A percentile compares a stretch with the other conserved stretches of the same genome.
These are phyloP conservation scores for Rhaphigaster nebulosa DNA, from an alignment of 2,888 invertebrate genomes.

Conservation along the genomic window DNA sequence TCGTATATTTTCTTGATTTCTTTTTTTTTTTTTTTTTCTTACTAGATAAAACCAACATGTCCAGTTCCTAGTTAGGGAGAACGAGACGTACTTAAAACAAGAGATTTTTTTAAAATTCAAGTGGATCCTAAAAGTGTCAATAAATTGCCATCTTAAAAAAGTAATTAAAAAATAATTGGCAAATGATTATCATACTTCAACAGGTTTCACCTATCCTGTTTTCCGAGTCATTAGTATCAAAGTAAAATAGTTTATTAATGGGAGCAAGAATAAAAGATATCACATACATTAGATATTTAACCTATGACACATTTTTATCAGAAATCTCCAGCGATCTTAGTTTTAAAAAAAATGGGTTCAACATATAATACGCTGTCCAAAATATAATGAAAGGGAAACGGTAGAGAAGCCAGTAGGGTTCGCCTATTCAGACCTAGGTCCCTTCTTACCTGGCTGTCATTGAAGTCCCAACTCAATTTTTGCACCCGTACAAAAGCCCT, in stretches of 20 bases:
- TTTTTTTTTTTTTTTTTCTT: neutral
- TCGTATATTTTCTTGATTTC: too few relatives aligned
- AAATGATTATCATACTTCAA: neutral
- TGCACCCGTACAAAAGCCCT: slow-evolving; percentile 7
- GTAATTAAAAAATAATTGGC: neutral
- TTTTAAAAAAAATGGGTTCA: neutral
- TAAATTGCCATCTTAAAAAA: neutral
- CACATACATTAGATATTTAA: neutral
- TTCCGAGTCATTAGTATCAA: neutral
- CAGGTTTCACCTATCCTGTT: neutral
- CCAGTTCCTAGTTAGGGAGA: neutral
- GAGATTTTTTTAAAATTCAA: neutral
- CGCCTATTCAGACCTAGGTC: neutral
- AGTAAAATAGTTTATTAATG: neutral
- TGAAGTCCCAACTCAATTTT: neutral
- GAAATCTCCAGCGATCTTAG: neutral
- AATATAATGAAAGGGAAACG: neutral
- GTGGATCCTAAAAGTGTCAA: neutral
- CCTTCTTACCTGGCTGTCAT: neutral
- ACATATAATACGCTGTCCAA: neutral
- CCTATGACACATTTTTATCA: slow-evolving; percentile 3
- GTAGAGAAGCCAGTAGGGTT: neutral
- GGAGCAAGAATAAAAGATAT: neutral
- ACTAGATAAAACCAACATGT: neutral
- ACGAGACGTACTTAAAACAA: neutral